Evolutionary conservation across 2,888 invertebrate genomes (phyloP).

Genomic region (Trachelus stipa): DNA sequence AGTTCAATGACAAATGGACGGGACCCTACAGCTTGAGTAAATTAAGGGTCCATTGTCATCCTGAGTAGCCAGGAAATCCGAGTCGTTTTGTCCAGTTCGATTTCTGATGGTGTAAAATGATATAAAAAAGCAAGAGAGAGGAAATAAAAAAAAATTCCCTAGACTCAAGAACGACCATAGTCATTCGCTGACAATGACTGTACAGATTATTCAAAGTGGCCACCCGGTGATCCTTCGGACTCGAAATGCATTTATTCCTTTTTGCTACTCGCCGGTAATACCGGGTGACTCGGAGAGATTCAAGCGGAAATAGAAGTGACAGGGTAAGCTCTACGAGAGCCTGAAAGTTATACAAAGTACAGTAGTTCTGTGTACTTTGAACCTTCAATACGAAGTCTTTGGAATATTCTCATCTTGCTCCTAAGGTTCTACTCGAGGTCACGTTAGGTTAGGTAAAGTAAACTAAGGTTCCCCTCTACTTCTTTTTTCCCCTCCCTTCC

Average conservation of each 20-base stretch:
- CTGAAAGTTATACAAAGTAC: neutral
- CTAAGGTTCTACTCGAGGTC: neutral
- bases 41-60: neutral
- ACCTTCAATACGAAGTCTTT: neutral
- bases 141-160: neutral
- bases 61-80: neutral
- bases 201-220: neutral
- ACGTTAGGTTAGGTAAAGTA: neutral
- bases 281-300: neutral
- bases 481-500: neutral
- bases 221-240: neutral
- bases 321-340: neutral
- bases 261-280: neutral
- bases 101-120: neutral
- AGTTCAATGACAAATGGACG: neutral
- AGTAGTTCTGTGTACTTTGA: neutral
- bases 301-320: neutral
- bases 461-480: neutral
- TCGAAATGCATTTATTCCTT: neutral
- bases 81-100: neutral
- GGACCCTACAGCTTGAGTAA: neutral
- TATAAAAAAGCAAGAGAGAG: neutral
- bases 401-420: neutral
- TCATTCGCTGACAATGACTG: neutral
- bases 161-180: neutral